Evolutionary conservation across 2,113 vertebrate genomes (phyloP), one percentile per base, ranked within the genome.

Genomic region (Zosterops lateralis): DNA sequence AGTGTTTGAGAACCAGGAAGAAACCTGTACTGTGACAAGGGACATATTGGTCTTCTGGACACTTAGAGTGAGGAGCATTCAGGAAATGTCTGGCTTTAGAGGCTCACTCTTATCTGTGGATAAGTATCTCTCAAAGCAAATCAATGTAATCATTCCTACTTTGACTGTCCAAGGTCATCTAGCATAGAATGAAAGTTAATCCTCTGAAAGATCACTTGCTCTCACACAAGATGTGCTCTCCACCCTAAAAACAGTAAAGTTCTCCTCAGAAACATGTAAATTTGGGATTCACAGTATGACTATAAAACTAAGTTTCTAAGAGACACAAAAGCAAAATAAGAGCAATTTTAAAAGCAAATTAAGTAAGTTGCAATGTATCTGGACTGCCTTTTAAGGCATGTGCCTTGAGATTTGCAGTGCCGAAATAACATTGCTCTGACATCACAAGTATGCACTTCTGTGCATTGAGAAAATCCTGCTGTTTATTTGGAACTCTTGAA

Each of bases 401-500:
- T 58, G 24, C 42, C 66, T 79, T 73, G 58, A 91, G 74, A 76
- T 51, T 14, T 82, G 47, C 87, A 91, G 74, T 38, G 36, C 54
- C 95, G 81, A 95, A 96, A 95, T 91, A 95, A 70, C 87, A 89
- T 40, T 5, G 26, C 84, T 73, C 77, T 95, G 89, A 96, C 93
- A 93, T 95, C 78, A 84, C 91, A 91, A 91, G 74, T 68, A 85
- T 94, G 74, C 45, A 73, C 84, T 91, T 92, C 64, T 92, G 81
- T 80, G 89, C 87, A 62, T 51, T 84, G 89, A 93, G 94, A 95
- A 95, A 95, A 93, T 79, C 87, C 76, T 50, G 62, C 87, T 93
- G 93, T 95, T 96, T 95, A 91, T 95, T 95, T 92, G 87, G 74
- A 82, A 83, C 94, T 93, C 96, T 87, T 96, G 94, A 96, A 96